Evolutionary conservation across 2,113 vertebrate genomes (phyloP), one percentile per base, ranked within the genome.

Genomic region (Paramormyrops kingsleyae): DNA sequence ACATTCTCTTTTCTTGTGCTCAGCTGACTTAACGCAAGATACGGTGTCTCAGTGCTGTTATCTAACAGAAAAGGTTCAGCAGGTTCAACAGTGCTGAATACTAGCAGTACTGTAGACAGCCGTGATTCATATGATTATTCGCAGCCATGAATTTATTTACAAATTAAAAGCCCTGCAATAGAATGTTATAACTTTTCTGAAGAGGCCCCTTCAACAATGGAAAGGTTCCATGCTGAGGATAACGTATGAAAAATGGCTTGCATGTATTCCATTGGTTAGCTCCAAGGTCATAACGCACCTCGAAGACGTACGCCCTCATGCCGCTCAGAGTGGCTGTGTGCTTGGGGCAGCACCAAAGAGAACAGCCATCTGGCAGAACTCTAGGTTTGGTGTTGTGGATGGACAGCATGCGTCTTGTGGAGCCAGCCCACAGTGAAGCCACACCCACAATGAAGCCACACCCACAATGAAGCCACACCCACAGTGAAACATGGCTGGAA

Each of bases 41-140:
- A 66, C 17, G 24, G 44, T 35, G 27, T 70, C 24, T 47, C 83
- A 35, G 56, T 47, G 53, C 59, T 35, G n/a, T 35, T 86, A 35
- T 70, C 47, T 89, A 86, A 86, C 47, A 42, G 56, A n/a, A 89
- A 27, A 49, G 27, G 44, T 46, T 5, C 13, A 47, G 89, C 13
- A 35, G 31, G 89, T 62, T 80, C 89, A 85, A 50, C 31, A 46
- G 6, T 59, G 17, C 42, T 12, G 42, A 62, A 66, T 62, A 47
- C 35, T 62, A 44, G 89, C 46, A 44, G 59, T 89, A 42, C 53
- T 46, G 53, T 19, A 66, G 83, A 83, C 77, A 89, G 53, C 83
- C 31, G 27, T 83, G 66, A 89, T 86, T 85, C 83, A 46, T 89
- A 89, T 89, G 15, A 88, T 52, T 49, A 52, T 88, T 27, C 9